Evolutionary conservation across 2,888 invertebrate genomes (phyloP).

Genomic region (Machimus rusticus): DNA sequence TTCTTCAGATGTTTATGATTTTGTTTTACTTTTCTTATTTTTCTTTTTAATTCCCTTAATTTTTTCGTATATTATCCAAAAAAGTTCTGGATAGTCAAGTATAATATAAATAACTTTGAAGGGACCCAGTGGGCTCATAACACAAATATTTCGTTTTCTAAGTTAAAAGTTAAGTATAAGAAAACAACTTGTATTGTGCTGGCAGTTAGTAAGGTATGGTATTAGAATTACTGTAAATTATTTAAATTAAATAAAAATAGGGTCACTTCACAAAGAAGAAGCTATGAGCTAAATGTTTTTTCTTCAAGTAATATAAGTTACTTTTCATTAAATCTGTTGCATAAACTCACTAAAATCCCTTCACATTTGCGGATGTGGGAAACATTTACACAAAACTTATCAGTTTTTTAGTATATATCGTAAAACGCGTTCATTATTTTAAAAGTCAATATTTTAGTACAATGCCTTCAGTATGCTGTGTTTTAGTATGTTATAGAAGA

Average conservation of each 20-base stretch:
- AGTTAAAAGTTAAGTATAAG: neutral
- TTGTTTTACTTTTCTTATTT: neutral
- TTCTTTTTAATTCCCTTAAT: neutral
- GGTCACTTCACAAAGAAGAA: neutral
- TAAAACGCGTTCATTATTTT: neutral
- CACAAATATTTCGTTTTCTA: neutral
- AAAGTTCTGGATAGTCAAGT: neutral
- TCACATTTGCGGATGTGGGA: neutral
- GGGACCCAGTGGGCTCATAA: neutral
- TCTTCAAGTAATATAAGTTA: too few species aligned
- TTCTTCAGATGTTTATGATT: neutral
- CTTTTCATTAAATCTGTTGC: neutral
- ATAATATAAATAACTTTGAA: neutral
- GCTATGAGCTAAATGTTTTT: neutral
- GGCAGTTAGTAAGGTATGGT: neutral
- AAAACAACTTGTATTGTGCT: neutral
- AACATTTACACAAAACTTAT: neutral
- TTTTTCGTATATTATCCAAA: neutral
- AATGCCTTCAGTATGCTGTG: neutral
- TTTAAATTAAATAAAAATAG: neutral
- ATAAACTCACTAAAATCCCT: neutral
- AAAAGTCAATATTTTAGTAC: neutral
- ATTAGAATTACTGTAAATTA: neutral
- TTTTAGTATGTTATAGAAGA: neutral
- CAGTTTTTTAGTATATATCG: neutral